Base-by-base conservation (phyloP, 1,140 invertebrate species). In the Spodoptera frugiperda region DNA sequence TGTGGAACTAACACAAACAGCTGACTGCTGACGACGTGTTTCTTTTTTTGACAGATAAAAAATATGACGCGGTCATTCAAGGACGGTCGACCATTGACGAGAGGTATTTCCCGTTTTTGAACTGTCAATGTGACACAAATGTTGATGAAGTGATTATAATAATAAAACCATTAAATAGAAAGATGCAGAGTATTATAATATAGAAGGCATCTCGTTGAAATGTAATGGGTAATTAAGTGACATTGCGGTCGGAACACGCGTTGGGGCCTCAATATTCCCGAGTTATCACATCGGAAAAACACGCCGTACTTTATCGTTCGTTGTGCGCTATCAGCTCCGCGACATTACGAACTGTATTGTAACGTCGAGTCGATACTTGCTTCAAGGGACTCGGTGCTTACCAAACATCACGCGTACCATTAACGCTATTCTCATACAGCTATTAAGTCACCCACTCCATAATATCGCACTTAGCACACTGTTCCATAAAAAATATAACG, bases 241-340 rank as follows among this genome's bases (percentile, higher is more conserved):
- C 75, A 30, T 54, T 77, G 70, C 74, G 55, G 73, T 74, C 54
- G 44, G 59, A 78, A 65, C 59, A 78, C 71, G 75, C 71, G 57
- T 78, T 81, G 79, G 81, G 88, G 87, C 84, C 86, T 78, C 78
- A 77, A 76, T 82, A 82, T 88, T 88, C 83, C 75, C 86, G 83
- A 89, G 84, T 88, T 90, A 92, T 91, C 89, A 85, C 78, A 76
- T 82, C 87, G 86, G 89, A 91, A 93, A 91, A 92, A 91, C 89
- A 91, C 89, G 83, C 86, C 86, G 90, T 89, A 85, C 80, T 85
- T 91, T 89, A 92, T 92, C 91, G 87, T 83, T 79, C 81, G 80
- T 83, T 87, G 80, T 82, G 86, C 88, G 83, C 91, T 91, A 92
- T 93, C 92, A 90, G 89, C 87, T 86, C 80, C 81, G 82, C 78